Percentiles rank a stretch among this genome's conserved stretches.
phyloP scores from a whole-genome alignment of 2,113 vertebrate genomes.

The Eonycteris spelaea region DNA sequence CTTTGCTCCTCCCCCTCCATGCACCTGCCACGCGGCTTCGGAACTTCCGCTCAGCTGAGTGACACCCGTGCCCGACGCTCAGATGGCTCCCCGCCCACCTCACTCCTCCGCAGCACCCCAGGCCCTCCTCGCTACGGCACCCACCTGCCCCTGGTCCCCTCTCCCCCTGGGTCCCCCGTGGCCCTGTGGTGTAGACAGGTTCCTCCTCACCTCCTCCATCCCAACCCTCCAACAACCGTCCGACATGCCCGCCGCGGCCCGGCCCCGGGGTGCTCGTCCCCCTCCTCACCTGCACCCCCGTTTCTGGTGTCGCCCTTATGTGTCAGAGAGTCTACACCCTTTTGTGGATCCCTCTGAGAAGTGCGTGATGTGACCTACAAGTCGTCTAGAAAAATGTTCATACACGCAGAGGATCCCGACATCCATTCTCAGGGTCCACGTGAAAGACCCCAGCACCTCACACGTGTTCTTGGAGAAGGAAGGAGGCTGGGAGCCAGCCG shows the following conservation, averaged over 20 bases:
- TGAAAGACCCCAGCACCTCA: neutral
- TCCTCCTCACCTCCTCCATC: neutral
- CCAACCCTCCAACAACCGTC: too few relatives aligned
- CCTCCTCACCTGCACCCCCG: neutral
- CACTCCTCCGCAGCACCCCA: neutral
- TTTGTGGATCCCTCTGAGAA: neutral
- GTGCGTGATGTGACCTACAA: too few relatives aligned
- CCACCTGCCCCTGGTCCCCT: neutral
- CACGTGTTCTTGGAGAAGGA: neutral
- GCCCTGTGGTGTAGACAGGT: neutral
- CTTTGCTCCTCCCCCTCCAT: neutral
- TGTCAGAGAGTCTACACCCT: neutral
- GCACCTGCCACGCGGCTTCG: fast-evolving
- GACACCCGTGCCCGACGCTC: neutral
- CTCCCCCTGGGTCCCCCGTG: neutral
- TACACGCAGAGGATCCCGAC: neutral
- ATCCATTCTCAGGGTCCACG: neutral
- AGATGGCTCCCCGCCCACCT: neutral
- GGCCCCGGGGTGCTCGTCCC: neutral
- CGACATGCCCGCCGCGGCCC: too few relatives aligned
- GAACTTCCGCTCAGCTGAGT: neutral
- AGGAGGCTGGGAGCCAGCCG: neutral
- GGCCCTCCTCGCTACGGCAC: neutral
- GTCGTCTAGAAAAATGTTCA: neutral
- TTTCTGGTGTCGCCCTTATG: neutral